Evolutionary conservation across 1,140 invertebrate species (phyloP), one percentile per base, ranked within the genome.

Genomic region (Ostrea denselamellosa): DNA sequence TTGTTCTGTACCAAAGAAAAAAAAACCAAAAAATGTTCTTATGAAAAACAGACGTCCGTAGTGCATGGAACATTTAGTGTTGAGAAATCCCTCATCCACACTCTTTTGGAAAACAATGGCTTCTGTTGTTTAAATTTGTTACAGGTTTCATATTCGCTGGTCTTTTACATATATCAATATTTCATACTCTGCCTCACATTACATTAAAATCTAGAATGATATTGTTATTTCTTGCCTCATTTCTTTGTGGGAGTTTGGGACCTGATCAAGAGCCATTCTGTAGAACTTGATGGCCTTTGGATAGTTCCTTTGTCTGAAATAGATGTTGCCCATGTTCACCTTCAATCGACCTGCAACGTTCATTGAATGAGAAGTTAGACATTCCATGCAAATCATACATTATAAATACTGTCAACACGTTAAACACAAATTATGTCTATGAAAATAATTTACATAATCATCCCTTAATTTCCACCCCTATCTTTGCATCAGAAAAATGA

Each of bases 251-350:
- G 97, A 97, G 58, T 97, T 97, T 1, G 98, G 97, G 8, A 99
- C 97, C 95, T 99, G 98, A 95, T 99, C 98, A 65, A 99, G 95
- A 14, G 98, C 98, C 98, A 99, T 99, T 92, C 98, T 96, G 93
- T 99, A 99, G 96, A 99, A 97, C 95, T 99, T 99, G 81, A 99
- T 97, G 8, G 99, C 99, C 95, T 99, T 98, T 22, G 97, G 96
- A 92, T 97, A 98, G 92, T 99, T 98, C 53, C 98, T 98, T 96
- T 99, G 97, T 94, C 97, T 97, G 90, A 98, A 98, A 95, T 99
- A 98, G 93, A 99, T 99, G 94, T 99, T 99, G 2, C 98, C 99
- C 97, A 99, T 99, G 93, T 99, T 99, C 0, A 99, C 97, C 96
- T 99, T 99, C 0, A 99, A 95, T 90, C 98, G 96, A 92, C 98